A percentile compares a stretch with the other conserved stretches of the same genome.
These are phyloP conservation scores for Psephotus haematonotus DNA, from an alignment of 2,113 vertebrate genomes.

Conservation along the genomic window DNA sequence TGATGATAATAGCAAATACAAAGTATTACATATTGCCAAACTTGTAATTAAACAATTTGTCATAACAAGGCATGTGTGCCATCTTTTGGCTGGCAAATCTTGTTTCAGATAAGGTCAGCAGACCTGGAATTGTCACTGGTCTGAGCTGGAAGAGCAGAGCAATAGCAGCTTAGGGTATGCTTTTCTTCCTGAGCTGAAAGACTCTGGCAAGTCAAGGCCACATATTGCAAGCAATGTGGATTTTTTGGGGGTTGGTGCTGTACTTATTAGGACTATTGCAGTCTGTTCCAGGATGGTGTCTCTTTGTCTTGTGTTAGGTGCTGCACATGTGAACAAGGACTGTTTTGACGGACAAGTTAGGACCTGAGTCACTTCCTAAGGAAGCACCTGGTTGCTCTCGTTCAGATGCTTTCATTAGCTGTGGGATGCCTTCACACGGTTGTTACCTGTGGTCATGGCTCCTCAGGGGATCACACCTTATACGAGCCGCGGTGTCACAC, in stretches of 20 bases:
- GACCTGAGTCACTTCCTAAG: not conserved
- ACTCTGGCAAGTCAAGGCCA: not conserved
- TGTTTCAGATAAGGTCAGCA: constrained; percentile 12
- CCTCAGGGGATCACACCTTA: not conserved
- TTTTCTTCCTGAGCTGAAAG: not conserved
- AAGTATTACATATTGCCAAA: constrained; percentile 44
- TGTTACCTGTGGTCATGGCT: not conserved
- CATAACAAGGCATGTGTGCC: constrained; percentile 9
- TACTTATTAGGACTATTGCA: not conserved
- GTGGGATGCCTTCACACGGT: not conserved
- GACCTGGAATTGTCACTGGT: not conserved
- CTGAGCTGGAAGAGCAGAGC: not conserved
- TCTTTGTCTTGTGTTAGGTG: not conserved
- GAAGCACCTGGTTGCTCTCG: not conserved
- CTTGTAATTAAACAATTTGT: constrained; percentile 60
- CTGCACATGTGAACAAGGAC: not conserved
- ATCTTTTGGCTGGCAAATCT: constrained; percentile 13
- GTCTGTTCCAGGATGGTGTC: not conserved
- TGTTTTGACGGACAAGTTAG: not conserved
- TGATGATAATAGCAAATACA: constrained; percentile 36
- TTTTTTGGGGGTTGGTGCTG: not conserved
- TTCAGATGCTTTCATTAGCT: not conserved
- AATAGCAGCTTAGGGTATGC: not conserved
- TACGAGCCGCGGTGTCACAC: not conserved
- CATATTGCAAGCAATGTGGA: not conserved